A percentile compares a stretch with the other conserved stretches of the same genome.
These are phyloP conservation scores for Thysanoteuthis rhombus DNA, from an alignment of 2,888 invertebrate genomes.

Conservation along the genomic window DNA sequence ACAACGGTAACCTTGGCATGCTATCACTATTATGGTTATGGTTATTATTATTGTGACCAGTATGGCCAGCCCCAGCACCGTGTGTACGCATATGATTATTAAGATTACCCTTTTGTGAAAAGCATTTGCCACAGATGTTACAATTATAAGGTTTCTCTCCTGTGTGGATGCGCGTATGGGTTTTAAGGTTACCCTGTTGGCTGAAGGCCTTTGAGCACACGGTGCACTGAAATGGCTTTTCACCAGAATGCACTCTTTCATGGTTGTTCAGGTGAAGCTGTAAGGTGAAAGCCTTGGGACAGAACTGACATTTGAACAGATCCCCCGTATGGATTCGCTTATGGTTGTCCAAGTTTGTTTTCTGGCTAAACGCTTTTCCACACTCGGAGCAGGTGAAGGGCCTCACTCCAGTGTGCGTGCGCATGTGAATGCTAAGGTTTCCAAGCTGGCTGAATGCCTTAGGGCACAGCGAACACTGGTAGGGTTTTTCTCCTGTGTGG, in stretches of 20 bases:
- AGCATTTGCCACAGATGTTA: conserved; percentile 16
- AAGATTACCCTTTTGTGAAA: conserved; percentile 27
- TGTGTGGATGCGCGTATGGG: background rate
- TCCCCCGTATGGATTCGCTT: conserved; percentile 16
- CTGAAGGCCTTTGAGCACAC: conserved; percentile 19
- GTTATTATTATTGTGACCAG: background rate
- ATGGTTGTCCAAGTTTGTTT: conserved; percentile 24
- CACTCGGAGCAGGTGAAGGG: conserved; percentile 22
- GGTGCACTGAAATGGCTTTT: conserved; percentile 25
- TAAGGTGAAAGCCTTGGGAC: conserved; percentile 18
- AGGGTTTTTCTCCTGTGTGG: conserved; percentile 21
- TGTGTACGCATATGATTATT: conserved; percentile 18
- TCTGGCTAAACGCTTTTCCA: conserved; percentile 23
- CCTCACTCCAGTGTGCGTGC: background rate
- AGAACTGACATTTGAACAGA: conserved; percentile 1
- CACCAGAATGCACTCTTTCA: conserved; percentile 20
- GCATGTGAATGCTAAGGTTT: conserved; percentile 27
- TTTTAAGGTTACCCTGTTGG: conserved; percentile 20
- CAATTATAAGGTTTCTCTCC: conserved; percentile 21
- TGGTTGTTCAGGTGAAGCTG: conserved; percentile 28
- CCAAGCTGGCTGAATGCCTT: conserved; percentile 27
- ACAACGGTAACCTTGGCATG: background rate
- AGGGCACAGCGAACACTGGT: conserved; percentile 15
- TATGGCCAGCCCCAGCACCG: background rate
- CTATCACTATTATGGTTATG: background rate